phyloP scores from a whole-genome alignment of 2,797 vertebrate species.

The Microchirus variegatus region DNA sequence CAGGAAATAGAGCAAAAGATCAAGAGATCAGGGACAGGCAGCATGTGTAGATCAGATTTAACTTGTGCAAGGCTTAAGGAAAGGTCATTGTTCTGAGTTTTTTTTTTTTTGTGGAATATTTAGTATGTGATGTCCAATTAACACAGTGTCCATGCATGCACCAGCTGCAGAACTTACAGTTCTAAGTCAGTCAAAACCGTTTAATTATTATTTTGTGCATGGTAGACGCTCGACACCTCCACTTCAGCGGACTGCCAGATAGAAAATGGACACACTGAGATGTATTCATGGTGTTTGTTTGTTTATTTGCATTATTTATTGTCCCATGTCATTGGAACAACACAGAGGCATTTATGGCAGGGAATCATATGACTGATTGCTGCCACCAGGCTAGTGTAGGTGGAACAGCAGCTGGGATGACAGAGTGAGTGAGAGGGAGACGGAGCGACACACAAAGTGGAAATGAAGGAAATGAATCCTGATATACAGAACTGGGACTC shows the following conservation, averaged over 20 bases:
- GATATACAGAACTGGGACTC: no score
- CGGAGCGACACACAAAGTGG: background rate
- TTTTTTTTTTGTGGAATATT: background rate
- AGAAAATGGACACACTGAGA: no score
- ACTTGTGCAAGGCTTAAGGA: background rate
- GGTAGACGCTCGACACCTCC: no score
- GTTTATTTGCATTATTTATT: background rate
- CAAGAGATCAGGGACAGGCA: background rate
- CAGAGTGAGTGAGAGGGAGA: background rate
- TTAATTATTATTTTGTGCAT: no score
- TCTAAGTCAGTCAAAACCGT: no score
- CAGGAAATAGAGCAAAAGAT: background rate
- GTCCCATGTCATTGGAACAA: background rate
- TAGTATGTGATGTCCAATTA: background rate
- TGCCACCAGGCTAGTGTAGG: slow-evolving; percentile 45
- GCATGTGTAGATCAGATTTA: slow-evolving; percentile 13
- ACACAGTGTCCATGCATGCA: background rate
- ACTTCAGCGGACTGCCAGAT: no score
- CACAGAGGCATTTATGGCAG: background rate
- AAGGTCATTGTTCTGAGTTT: background rate
- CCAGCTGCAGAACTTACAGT: background rate
- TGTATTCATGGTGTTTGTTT: background rate
- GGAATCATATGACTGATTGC: slow-evolving; percentile 34
- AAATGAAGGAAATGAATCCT: no score
- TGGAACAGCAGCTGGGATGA: slow-evolving; percentile 25